Conservation (phyloP, 1,140 invertebrate genomes). For the Drosophila oshimai region DNA sequence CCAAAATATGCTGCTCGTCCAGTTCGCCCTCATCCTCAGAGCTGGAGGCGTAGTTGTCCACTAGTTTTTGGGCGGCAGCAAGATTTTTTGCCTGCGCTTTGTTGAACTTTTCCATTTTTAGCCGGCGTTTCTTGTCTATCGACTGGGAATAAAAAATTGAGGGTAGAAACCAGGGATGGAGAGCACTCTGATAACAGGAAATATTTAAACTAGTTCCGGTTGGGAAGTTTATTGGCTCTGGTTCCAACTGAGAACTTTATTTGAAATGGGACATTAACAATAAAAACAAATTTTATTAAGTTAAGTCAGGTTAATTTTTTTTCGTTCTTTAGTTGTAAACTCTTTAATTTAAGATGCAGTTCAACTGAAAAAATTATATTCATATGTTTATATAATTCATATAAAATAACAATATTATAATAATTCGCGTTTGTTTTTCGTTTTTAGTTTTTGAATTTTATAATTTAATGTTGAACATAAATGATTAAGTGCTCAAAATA, state of each 20-base stretch:
- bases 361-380: too few relatives aligned
- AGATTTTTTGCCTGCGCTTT: conserved; percentile 85
- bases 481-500: too few relatives aligned
- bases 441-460: too few relatives aligned
- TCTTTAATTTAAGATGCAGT: too few relatives aligned
- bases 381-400: too few relatives aligned
- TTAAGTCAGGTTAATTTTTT: too few relatives aligned
- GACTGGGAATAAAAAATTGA: not conserved
- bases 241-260: not conserved
- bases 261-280: too few relatives aligned
- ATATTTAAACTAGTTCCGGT: not conserved
- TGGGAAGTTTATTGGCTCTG: not conserved
- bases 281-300: too few relatives aligned
- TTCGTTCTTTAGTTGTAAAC: too few relatives aligned
- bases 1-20: conserved; percentile 83
- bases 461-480: too few relatives aligned
- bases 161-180: conserved; percentile 15
- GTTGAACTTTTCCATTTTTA: conserved; percentile 62
- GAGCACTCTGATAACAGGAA: conserved; percentile 9
- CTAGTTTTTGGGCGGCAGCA: conserved; percentile 84
- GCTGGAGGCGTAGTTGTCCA: conserved; percentile 84
- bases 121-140: conserved; percentile 26
- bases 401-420: too few relatives aligned
- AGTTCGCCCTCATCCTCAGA: conserved; percentile 85
- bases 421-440: too few relatives aligned